Evolutionary conservation across 1,140 invertebrate species (phyloP), one percentile per base, ranked within the genome.

Genomic region (Pseudobourletiella spinata): DNA sequence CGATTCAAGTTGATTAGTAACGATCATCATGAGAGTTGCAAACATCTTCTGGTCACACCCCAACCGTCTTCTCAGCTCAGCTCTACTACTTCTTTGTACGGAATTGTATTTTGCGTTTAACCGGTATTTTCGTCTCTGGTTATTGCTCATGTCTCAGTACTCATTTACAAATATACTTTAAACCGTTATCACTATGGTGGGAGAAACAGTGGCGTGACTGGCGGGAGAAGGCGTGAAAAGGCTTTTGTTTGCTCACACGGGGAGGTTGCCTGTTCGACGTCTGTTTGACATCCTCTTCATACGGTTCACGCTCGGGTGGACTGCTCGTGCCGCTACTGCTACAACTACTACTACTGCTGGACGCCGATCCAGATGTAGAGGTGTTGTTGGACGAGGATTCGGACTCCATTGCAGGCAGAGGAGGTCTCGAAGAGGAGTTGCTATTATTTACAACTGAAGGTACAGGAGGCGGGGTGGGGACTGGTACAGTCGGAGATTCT

Each of bases 291-390:
- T 39, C 32, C n/a, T 39, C 32, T 39, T 39, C 32, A n/a, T 39
- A 39, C n/a, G 32, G 32, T 39, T 39, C 46, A 48, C 48, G 54
- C 46, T 61, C 64, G 6, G 59, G 58, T 18, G 64, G 64, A 58
- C 64, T 66, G 43, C 39, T 58, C 28, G 59, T 66, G 46, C 59
- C 59, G 26, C 64, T 46, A 44, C 42, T 59, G 26, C 63, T 65
- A 57, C 48, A 56, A 55, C 56, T 66, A 59, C 64, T 61, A 52
- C 59, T 66, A 18, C 48, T 52, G 39, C 20, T 56, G 14, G 51
- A 54, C 42, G 22, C 57, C 20, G 57, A 58, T 25, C 35, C 54
- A 35, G 28, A 30, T 18, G 30, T 32, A 25, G 54, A 35, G 29
- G 51, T 54, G 16, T 8, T 16, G 14, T 20, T 54, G 24, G 54